Conservation (phyloP, 1,140 invertebrate genomes). For the Lamellibrachia luymesi region DNA sequence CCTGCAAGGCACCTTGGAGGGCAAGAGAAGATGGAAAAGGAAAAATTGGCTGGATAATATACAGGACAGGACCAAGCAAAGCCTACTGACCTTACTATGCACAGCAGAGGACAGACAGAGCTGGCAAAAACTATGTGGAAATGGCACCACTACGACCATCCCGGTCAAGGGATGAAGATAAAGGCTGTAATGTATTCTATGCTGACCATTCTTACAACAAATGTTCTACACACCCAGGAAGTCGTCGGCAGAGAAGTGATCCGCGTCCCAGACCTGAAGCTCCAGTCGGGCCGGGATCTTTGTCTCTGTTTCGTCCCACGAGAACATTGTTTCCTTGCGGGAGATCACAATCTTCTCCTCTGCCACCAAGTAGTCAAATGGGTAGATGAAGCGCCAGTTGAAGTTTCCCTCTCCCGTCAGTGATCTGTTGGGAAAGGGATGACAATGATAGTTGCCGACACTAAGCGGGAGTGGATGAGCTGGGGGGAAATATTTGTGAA, state of each 20-base stretch:
- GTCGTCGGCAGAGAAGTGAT: conserved; percentile 87
- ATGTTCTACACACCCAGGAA: conserved; percentile 68
- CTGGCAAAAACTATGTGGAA: too few relatives aligned
- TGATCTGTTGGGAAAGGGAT: conserved; percentile 57
- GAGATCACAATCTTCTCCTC: conserved; percentile 89
- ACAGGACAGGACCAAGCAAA: too few relatives aligned
- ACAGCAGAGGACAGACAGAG: too few relatives aligned
- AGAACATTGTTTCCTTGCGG: conserved; percentile 84
- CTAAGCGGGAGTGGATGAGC: not conserved
- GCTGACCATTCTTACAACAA: not conserved
- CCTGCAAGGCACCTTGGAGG: too few relatives aligned
- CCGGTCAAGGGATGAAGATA: too few relatives aligned
- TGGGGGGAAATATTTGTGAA: not conserved
- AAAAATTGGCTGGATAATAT: too few relatives aligned
- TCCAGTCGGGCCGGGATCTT: conserved; percentile 85
- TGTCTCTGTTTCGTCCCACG: conserved; percentile 82
- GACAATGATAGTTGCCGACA: not conserved
- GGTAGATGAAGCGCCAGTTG: conserved; percentile 88
- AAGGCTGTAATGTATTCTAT: too few relatives aligned
- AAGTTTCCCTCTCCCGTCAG: conserved; percentile 90
- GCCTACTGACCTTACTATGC: too few relatives aligned
- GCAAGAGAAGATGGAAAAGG: too few relatives aligned
- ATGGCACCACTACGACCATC: too few relatives aligned
- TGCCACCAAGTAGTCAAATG: conserved; percentile 86
- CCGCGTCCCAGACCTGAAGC: conserved; percentile 80